phyloP scores from a whole-genome alignment of 2,113 vertebrate species.

The Proteles cristata region DNA sequence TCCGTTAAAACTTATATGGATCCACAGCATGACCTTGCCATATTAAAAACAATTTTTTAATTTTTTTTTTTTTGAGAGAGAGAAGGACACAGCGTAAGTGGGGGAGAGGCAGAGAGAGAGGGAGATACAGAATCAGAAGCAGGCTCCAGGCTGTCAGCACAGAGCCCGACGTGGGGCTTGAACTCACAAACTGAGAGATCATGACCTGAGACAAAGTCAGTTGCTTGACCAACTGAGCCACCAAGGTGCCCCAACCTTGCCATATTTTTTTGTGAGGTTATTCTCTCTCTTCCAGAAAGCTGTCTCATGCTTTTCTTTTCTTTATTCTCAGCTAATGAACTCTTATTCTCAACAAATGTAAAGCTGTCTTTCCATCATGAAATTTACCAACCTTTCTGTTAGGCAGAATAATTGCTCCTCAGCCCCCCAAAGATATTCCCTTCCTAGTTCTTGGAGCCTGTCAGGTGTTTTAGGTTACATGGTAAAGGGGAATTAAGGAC shows the following conservation, averaged over 20 bases:
- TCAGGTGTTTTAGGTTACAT: constrained; percentile 1
- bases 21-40: neutral
- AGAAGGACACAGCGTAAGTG: no score
- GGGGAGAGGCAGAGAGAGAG: no score
- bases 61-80: no score
- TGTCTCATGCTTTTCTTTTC: neutral
- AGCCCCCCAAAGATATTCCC: neutral
- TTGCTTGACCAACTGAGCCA: no score
- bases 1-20: neutral
- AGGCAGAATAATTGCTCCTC: neutral
- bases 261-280: neutral
- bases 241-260: neutral
- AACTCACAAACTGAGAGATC: no score
- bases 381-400: neutral
- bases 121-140: no score
- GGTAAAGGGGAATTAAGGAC: neutral
- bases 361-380: neutral
- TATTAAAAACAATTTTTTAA: neutral
- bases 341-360: neutral
- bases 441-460: neutral
- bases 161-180: no score
- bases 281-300: neutral
- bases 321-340: neutral
- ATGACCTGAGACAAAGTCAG: no score
- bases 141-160: no score